Evolutionary conservation across 2,797 vertebrate species (phyloP), one percentile per base, ranked within the genome.

Genomic region (Hylomyscus alleni): DNA sequence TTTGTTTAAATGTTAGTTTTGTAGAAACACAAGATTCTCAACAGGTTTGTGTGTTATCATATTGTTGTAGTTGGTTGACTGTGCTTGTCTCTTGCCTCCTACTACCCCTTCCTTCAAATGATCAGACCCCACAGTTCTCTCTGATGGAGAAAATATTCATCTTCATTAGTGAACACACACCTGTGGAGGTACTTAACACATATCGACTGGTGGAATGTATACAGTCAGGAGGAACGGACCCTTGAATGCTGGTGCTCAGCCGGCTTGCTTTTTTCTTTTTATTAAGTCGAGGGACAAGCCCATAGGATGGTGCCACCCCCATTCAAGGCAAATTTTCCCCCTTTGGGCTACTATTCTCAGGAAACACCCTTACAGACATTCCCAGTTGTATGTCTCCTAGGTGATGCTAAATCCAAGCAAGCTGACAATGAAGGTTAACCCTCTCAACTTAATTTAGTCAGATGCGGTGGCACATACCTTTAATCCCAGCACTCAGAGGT

Each of bases 11-110:
- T 44, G 84, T 80, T 75, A 65, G 52, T n/a, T 40, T 91, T 17
- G 90, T 91, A 92, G 84, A 94, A 90, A 93, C n/a, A 86, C 11
- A 82, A 69, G 85, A 88, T 40, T 65, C 92, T 80, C 76, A 20
- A 14, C 17, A 29, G 77, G 65, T 6, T 69, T 81, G 26, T 37
- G n/a, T 67, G 6, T 76, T 90, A 90, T 19, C 44, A 7, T 81
- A 76, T 40, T 80, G 65, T 58, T 81, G 62, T 44, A 54, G 92
- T 89, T 26, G 78, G 82, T 69, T 92, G 52, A 92, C 89, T n/a
- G 44, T 91, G 8, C 44, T 65, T 75, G 22, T 82, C 62, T 91
- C 82, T 26, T 86, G 6, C 7, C n/a, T 87, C n/a, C 56, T 60
- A 14, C 26, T 40, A n/a, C 3, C 22, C 34, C 3, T 5, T 65